Evolutionary conservation across 2,113 vertebrate genomes (phyloP), one percentile per base, ranked within the genome.

Genomic region (Orycteropus afer): DNA sequence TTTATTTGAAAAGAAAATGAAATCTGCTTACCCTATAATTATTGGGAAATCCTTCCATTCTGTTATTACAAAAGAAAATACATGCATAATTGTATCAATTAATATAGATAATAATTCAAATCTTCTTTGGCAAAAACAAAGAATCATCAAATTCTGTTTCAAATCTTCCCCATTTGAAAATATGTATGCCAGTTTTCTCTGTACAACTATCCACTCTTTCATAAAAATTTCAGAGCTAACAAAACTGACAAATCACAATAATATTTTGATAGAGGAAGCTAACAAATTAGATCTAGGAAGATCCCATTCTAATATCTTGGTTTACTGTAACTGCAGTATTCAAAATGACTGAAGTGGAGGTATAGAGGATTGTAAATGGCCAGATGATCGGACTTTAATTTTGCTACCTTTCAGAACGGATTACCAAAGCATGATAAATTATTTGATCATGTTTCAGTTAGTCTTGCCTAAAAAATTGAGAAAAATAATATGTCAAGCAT

Each of bases 1-100:
- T 77, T 93, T 63, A 86, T 49, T 88, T 86, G 20, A 76, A 78
- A 93, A 86, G 65, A 88, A 92, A 95, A 88, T 40, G 4, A 69
- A 86, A 84, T 88, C 67, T 93, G 2, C 57, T 61, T 78, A 91
- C 29, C 45, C 27, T 47, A 23, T 4, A 80, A 53, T 90, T 67
- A 89, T 63, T 53, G 12, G 57, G 51, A 96, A 55, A 14, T 57
- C 51, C 22, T 78, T 27, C 13, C 55, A 79, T 85, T 71, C 49
- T 95, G 34, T 51, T 74, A 37, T 61, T 53, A 27, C 5, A 47
- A 49, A 49, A 80, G 74, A 34, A 88, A 96, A 86, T 40, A n/a
- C 25, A 65, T 90, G 90, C 8, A 53, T 34, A 65, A 34, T 77
- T 86, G 57, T 92, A 7, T 73, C 80, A 90, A 47, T 92, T 79